Evolutionary conservation across 92 coral and sea anemone genomes (phyloP).

Genomic region (Blastomussa wellsi): DNA sequence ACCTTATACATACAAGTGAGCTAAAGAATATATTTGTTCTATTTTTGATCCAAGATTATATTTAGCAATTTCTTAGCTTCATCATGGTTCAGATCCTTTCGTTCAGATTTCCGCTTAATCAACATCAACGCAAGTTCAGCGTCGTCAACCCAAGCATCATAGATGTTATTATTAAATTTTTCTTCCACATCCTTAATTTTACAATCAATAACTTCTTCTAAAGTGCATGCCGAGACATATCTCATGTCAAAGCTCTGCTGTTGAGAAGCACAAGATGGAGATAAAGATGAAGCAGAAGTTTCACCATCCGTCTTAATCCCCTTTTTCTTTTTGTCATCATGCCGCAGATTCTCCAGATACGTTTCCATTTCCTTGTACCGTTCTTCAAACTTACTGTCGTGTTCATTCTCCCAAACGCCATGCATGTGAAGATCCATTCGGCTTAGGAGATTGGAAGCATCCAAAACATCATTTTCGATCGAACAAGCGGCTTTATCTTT

Average conservation of each 20-base stretch:
- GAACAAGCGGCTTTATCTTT: background rate
- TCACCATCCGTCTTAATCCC: background rate
- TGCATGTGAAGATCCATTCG: background rate
- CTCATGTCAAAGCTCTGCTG: constrained; percentile 11
- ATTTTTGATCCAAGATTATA: constrained; percentile 14
- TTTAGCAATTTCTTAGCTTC: constrained; percentile 21
- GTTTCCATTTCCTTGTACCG: constrained; percentile 18
- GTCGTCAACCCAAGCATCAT: constrained; percentile 28
- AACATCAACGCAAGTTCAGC: constrained; percentile 31
- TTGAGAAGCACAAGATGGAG: background rate
- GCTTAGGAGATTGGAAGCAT: background rate
- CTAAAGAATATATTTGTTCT: background rate
- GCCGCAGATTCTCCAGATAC: constrained; percentile 11
- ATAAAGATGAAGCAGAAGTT: background rate
- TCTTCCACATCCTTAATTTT: constrained; percentile 27
- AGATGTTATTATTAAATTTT: constrained; percentile 4
- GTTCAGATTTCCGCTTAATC: background rate
- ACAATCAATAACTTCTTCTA: constrained; percentile 27
- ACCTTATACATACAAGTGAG: background rate
- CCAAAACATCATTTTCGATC: background rate
- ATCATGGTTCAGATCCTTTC: background rate
- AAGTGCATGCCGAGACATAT: constrained; percentile 12
- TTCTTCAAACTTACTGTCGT: background rate
- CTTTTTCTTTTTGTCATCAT: background rate
- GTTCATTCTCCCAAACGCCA: constrained; percentile 2